Evolutionary conservation across 1,140 invertebrate species (phyloP), one percentile per base, ranked within the genome.

Genomic region (Bilobella aurantiaca): DNA sequence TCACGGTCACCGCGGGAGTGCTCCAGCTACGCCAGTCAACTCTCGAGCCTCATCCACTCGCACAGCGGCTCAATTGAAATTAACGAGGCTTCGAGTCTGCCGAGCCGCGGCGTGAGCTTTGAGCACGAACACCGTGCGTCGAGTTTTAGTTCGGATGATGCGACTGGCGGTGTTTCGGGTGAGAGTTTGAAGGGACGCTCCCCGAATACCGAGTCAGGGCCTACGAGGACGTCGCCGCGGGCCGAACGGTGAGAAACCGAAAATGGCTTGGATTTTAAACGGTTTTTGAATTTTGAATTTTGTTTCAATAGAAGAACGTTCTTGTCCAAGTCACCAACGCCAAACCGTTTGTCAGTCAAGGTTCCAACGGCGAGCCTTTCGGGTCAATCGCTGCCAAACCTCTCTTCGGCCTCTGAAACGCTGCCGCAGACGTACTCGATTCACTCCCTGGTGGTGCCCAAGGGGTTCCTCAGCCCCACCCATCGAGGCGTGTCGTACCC

Each of bases 311-410:
- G 70, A 62, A 47, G 74, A 31, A 67, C 71, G 18, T 70, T 73
- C 23, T 49, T 74, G 27, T 73, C 69, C 8, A 74, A 72, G 56
- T 72, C 70, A 27, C 72, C 79, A 68, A 84, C 85, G 2, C 84
- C 85, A 2, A 90, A 89, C 73, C 88, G 87, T 0, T 77, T 90
- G 53, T 85, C 86, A 18, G 87, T 91, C 37, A 85, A 88, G 74
- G 83, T 87, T 5, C 82, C 83, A 31, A 76, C 82, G 16, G 83
- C 81, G 66, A 82, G 82, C 58, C 77, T 74, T 68, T 76, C 87
- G 60, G 86, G 86, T 27, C 86, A 88, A 75, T 87, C 86, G 64
- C 76, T 89, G 72, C 87, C 87, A 30, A 88, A 89, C 73, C 75
- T 89, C 59, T 85, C 82, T 23, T 79, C 79, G 2, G 79, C 81